phyloP scores from a whole-genome alignment of 2,888 invertebrate genomes.

The Blastobasis adustella region DNA sequence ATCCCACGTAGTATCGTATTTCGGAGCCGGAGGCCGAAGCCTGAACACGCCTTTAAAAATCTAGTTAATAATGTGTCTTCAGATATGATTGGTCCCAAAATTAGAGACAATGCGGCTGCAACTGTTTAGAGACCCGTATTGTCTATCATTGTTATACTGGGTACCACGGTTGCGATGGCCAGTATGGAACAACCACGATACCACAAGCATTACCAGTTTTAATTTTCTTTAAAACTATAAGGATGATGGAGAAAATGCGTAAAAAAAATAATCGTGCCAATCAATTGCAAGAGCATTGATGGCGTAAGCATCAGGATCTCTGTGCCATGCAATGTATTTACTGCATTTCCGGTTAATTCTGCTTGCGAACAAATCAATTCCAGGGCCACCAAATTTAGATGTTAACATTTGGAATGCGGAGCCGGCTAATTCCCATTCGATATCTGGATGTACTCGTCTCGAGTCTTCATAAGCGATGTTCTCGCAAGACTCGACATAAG shows the following conservation, averaged over 20 bases:
- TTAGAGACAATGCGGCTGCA: background rate
- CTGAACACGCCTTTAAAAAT: too few species aligned
- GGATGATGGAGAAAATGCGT: conserved; percentile 15
- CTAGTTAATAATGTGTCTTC: too few species aligned
- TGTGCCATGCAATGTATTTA: conserved; percentile 13
- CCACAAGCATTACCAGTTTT: conserved; percentile 4
- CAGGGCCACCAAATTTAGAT: conserved; percentile 6
- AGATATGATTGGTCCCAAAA: background rate
- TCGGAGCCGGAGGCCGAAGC: too few species aligned
- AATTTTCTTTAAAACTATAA: conserved; percentile 8
- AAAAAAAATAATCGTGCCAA: too few species aligned
- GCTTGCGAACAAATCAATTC: conserved; percentile 15
- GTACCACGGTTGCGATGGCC: conserved; percentile 14
- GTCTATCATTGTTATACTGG: background rate
- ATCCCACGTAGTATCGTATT: too few species aligned
- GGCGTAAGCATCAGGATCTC: conserved; percentile 10
- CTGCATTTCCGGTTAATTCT: conserved; percentile 13
- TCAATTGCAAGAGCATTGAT: conserved; percentile 13
- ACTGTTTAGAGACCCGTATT: background rate
- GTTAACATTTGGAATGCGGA: conserved; percentile 3
- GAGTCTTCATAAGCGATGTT: too few species aligned
- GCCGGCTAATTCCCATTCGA: conserved; percentile 10
- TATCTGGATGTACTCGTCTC: too few species aligned
- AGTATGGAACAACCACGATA: conserved; percentile 11
- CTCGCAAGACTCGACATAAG: too few species aligned